Base-by-base conservation (phyloP, 2,113 vertebrate species). In the Eidolon helvum region DNA sequence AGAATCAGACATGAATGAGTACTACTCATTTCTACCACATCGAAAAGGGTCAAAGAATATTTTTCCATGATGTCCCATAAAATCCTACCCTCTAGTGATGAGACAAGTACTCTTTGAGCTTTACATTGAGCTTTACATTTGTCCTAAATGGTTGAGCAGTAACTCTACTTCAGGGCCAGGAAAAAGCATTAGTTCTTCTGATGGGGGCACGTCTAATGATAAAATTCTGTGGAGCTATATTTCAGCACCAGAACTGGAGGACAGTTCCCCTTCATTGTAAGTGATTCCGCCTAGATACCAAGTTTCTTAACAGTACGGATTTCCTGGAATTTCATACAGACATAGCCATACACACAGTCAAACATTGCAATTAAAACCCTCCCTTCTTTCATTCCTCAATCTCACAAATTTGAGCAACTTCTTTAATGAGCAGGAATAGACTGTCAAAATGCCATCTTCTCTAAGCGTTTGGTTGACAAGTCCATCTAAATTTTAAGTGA, bases 241-340 rank as follows among this genome's bases (percentile, higher is more conserved):
- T 96, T 98, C 98, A 97, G 97, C 55, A 97, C 97, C 93, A 30
- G 26, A n/a, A 22, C 0, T 21, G 83, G 55, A 55, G 96, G 94
- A 98, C 94, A 98, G 97, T 91, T 97, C 94, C 61, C 35, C 11
- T 1, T 0, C 38, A 1, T 14, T 10, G 10, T 30, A 90, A 95
- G 40, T 11, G 18, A 61, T 61, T 77, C 33, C 66, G 61, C 61
- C 24, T 57, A 55, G 12, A 30, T 19, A 38, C 85, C 38, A 14
- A 45, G 1, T 85, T 97, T 96, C 61, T 57, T 80, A 78, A 40
- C 33, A 68, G 4, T 24, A 72, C 77, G 30, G n/a, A 75, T 87
- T 75, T 88, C 53, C 72, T 91, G 82, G 75, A 63, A 88, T 93
- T 88, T 72, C 40, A 30, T 48, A 15, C 7, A 57, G n/a, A 24